Evolutionary conservation across 2,797 vertebrate species (phyloP).

Genomic region (Telmatherina bonti): DNA sequence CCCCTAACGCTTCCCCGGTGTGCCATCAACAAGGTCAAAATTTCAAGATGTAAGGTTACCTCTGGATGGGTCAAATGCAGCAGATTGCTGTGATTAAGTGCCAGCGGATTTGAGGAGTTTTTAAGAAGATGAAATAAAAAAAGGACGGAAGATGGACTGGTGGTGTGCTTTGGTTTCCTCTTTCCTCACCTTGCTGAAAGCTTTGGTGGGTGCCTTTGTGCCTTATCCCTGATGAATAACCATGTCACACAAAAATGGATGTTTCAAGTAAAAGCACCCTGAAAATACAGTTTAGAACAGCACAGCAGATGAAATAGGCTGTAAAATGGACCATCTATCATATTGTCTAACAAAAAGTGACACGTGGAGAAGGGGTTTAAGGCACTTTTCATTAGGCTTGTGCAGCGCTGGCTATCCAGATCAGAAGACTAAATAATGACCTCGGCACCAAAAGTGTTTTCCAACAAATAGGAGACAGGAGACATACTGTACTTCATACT

Average conservation of each 20-base stretch:
- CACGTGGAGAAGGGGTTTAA: conserved; percentile 72
- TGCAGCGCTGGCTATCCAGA: conserved; percentile 73
- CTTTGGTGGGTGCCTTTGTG: conserved; percentile 64
- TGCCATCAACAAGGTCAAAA: conserved; percentile 46
- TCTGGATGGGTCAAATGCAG: conserved; percentile 8
- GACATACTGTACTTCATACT: conserved; percentile 61
- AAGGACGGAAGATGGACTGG: conserved; percentile 29
- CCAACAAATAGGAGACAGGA: conserved; percentile 60
- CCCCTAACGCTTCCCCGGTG: conserved; percentile 41
- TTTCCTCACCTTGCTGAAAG: conserved; percentile 62
- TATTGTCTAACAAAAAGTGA: conserved; percentile 78
- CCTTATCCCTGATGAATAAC: conserved; percentile 84
- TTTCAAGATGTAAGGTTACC: conserved; percentile 19
- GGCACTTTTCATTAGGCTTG: conserved; percentile 80
- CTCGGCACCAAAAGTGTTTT: conserved; percentile 74
- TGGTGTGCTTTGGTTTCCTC: conserved; percentile 43
- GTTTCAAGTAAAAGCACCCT: conserved; percentile 84
- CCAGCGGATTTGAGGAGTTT: conserved; percentile 41
- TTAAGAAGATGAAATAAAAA: conserved; percentile 38
- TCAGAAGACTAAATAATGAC: conserved; percentile 81
- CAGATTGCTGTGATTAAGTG: conserved; percentile 11
- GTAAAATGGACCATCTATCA: conserved; percentile 87
- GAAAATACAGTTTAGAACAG: conserved; percentile 86
- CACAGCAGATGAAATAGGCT: conserved; percentile 82
- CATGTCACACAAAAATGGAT: conserved; percentile 85